Evolutionary conservation across 1,140 invertebrate genomes (phyloP), one percentile per base, ranked within the genome.

Genomic region (Drosophila sechellia): DNA sequence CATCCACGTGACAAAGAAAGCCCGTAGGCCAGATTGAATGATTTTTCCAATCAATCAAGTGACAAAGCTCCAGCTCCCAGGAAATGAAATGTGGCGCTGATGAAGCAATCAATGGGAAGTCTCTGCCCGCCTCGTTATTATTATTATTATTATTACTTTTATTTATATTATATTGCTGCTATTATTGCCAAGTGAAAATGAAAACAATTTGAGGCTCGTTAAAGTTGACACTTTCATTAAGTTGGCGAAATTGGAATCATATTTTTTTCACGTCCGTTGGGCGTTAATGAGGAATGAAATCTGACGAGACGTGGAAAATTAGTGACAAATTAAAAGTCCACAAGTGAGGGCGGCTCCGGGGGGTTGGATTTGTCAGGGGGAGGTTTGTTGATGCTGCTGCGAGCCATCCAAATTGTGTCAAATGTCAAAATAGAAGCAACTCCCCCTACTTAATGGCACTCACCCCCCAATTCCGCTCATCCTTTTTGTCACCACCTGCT

Each of bases 151-250:
- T 61, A 59, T 55, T 59, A 49, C 61, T 48, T 63, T 77, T 84
- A 60, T 56, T 55, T 46, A 56, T 58, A 55, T 46, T 59, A 45
- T 61, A 57, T 80, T 61, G 45, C 60, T 69, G 60, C 56, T 74
- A 49, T 69, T 77, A 84, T 85, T 65, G 71, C 66, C 85, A 80
- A 68, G 79, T 77, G 64, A 77, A 86, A 77, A 86, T 73, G 71
- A 73, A 87, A 87, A 89, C 84, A 87, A 89, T 89, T 89, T 89
- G 79, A 89, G 80, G 84, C 84, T 89, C 84, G 85, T 90, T 90
- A 81, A 85, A 79, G 81, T 81, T 90, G 86, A 90, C 86, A 90
- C 78, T 86, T 90, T 90, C 86, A 90, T 90, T 90, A 90, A 72
- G 79, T 86, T 90, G 80, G 85, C 79, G 55, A 89, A 89, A 70